A percentile compares a stretch with the other conserved stretches of the same genome.
Conservation (phyloP, 64 coral and sea anemone genomes). For the Montipora foliosa region DNA sequence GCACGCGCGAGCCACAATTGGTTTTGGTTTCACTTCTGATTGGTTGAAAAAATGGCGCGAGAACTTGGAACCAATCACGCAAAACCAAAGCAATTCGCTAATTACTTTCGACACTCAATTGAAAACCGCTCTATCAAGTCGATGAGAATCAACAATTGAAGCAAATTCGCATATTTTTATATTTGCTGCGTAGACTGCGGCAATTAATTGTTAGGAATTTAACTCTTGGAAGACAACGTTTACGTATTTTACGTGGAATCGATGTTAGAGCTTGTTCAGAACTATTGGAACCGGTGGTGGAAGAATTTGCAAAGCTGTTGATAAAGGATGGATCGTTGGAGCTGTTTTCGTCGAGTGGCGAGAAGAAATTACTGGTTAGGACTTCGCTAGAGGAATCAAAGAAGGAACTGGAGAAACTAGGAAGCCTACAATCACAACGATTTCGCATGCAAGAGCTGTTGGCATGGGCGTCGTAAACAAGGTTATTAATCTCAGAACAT, state of each 20-base stretch:
- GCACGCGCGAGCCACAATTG: no score
- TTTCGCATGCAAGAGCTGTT: conserved; percentile 28
- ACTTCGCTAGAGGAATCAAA: neutral
- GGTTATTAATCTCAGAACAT: conserved; percentile 6
- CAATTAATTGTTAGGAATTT: conserved; percentile 52
- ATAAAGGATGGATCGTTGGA: neutral
- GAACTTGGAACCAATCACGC: no score
- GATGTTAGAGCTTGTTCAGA: neutral
- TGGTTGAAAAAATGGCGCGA: no score
- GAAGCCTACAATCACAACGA: conserved; percentile 3
- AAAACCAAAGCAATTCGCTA: no score
- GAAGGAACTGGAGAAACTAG: conserved; percentile 17
- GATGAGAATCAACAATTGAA: conserved; percentile 56
- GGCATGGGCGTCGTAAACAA: conserved; percentile 7
- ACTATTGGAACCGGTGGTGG: neutral
- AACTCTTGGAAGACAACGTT: neutral
- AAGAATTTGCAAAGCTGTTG: neutral
- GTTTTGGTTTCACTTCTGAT: no score
- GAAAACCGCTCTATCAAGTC: conserved; percentile 14
- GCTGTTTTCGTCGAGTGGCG: neutral
- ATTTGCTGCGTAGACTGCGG: conserved; percentile 37
- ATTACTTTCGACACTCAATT: no score
- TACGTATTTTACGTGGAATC: neutral
- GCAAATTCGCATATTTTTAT: conserved; percentile 36
- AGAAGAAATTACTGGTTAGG: neutral